Percentiles rank a stretch among this genome's conserved stretches.
Conservation (phyloP, 2,113 vertebrate genomes). For the Lepisosteus oculatus region DNA sequence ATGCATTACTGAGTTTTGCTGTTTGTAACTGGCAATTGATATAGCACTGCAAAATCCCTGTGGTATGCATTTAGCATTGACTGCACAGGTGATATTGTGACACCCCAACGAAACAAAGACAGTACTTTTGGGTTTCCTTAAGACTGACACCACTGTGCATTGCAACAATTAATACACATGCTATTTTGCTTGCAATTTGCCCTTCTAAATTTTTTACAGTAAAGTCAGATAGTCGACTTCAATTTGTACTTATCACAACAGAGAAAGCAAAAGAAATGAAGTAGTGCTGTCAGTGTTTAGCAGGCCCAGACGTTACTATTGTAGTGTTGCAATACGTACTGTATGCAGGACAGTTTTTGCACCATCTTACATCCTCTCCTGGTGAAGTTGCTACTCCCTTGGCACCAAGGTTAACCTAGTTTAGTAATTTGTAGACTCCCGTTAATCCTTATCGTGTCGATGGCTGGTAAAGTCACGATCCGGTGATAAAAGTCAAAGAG, state of each 20-base stretch:
- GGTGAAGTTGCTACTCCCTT: not conserved
- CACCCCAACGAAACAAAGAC: slow-evolving; percentile 37
- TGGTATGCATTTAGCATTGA: slow-evolving; percentile 4
- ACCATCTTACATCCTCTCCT: not conserved
- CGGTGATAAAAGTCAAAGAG: slow-evolving; percentile 99
- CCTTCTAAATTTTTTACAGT: slow-evolving; percentile 12
- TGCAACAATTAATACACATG: slow-evolving; percentile 35
- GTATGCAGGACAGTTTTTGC: not conserved
- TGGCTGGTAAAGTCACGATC: slow-evolving; percentile 85
- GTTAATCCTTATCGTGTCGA: slow-evolving; percentile 92
- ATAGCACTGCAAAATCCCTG: slow-evolving; percentile 19
- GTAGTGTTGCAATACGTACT: slow-evolving; percentile 31
- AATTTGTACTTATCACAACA: slow-evolving; percentile 12
- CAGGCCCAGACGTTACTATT: slow-evolving; percentile 4
- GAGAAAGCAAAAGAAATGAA: slow-evolving; percentile 7
- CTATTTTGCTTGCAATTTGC: not conserved
- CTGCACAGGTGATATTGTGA: slow-evolving; percentile 22
- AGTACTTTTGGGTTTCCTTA: not conserved
- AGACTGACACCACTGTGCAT: slow-evolving; percentile 25
- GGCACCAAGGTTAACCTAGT: slow-evolving; percentile 73
- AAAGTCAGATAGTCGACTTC: slow-evolving; percentile 20
- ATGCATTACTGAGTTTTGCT: slow-evolving; percentile 22
- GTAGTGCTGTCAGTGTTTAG: slow-evolving; percentile 25
- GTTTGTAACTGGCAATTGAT: slow-evolving; percentile 15
- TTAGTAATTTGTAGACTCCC: slow-evolving; percentile 97